Percentiles rank a stretch among this genome's conserved stretches.
These are phyloP conservation scores for Apis laboriosa DNA, from an alignment of 1,140 invertebrate species.

Conservation along the genomic window DNA sequence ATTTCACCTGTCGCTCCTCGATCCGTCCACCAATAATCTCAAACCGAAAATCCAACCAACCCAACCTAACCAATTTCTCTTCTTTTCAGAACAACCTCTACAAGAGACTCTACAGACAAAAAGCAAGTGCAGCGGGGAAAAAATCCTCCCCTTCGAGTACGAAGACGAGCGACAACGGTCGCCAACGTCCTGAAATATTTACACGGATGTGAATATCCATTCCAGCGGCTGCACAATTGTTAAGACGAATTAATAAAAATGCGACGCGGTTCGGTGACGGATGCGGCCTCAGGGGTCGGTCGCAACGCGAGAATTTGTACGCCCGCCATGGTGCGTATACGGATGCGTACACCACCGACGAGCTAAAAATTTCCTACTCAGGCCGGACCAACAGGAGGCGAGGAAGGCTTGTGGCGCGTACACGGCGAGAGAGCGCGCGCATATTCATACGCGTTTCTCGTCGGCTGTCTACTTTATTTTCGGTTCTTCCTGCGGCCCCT, in stretches of 20 bases:
- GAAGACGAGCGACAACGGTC: neutral
- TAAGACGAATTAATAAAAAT: conserved; percentile 19
- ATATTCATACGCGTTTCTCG: conserved; percentile 59
- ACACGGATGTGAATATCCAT: neutral
- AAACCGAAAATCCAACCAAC: too few species aligned
- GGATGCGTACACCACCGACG: conserved; percentile 5
- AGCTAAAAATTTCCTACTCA: conserved; percentile 65
- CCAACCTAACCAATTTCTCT: too few species aligned
- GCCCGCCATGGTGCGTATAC: conserved; percentile 2
- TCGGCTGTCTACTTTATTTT: conserved; percentile 73
- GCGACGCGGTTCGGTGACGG: conserved; percentile 29
- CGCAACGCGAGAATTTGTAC: conserved; percentile 45
- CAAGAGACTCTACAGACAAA: too few species aligned
- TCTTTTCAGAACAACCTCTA: too few species aligned
- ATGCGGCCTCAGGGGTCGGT: conserved; percentile 16
- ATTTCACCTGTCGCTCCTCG: too few species aligned
- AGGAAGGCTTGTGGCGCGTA: neutral
- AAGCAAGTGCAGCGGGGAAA: neutral
- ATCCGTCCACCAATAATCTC: too few species aligned
- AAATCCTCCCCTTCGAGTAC: neutral
- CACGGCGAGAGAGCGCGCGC: conserved; percentile 4
- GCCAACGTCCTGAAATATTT: conserved; percentile 23
- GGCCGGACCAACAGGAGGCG: conserved; percentile 37
- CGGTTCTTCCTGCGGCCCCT: conserved; percentile 67
- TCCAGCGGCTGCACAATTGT: neutral